Percentiles rank a stretch among this genome's conserved stretches.
phyloP scores from a whole-genome alignment of 92 coral and sea anemone species.

The Zoanthus sansibaricus region DNA sequence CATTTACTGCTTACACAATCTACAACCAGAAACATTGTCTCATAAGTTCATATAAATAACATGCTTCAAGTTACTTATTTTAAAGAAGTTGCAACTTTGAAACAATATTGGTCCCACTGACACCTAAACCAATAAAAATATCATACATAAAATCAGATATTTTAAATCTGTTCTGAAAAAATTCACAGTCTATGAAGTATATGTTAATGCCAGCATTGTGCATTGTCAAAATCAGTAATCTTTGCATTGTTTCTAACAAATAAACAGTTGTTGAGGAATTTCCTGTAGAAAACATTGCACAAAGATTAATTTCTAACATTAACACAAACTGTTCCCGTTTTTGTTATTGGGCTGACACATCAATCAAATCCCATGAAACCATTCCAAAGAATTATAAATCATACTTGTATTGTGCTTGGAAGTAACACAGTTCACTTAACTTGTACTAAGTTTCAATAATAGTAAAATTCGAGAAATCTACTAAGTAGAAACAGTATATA shows the following conservation, averaged over 20 bases:
- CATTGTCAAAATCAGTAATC: neutral
- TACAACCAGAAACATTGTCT: no score
- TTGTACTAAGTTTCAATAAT: neutral
- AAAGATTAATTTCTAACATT: neutral
- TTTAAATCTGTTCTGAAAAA: neutral
- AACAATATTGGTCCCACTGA: no score
- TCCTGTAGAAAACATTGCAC: slow-evolving; percentile 5
- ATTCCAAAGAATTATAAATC: neutral
- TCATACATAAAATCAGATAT: no score
- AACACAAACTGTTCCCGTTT: neutral
- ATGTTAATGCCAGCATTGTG: slow-evolving; percentile 29
- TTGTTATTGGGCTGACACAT: neutral
- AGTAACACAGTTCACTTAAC: slow-evolving; percentile 25
- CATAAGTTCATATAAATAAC: no score
- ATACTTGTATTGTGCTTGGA: neutral
- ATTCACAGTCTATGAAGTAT: neutral
- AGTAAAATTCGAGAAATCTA: neutral
- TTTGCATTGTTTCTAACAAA: neutral
- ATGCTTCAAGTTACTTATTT: no score
- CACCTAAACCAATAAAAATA: neutral
- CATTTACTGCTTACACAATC: no score
- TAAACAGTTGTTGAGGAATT: slow-evolving; percentile 16
- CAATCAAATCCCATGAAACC: slow-evolving; percentile 25
- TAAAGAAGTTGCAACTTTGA: no score
- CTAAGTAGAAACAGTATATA: neutral